Evolutionary conservation across 2,797 vertebrate genomes (phyloP), one percentile per base, ranked within the genome.

Genomic region (Tragelaphus oryx): DNA sequence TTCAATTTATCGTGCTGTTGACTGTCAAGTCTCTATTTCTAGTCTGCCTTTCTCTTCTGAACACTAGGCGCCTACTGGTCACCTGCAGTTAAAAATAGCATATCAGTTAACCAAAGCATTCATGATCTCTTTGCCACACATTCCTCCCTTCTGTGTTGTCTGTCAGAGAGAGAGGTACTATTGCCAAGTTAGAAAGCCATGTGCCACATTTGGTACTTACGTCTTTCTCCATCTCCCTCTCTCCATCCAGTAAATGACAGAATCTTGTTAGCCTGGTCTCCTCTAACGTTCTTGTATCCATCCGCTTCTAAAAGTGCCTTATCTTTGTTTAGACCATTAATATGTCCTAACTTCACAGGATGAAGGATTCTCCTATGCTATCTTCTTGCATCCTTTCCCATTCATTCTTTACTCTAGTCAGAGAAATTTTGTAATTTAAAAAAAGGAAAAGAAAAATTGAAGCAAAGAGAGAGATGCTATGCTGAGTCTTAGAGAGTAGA

Each of bases 371-470:
- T 89, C n/a, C 41, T 22, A 8, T n/a, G 41, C 4, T 71, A 0
- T 62, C 24, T 55, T 89, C 48, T 76, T 94, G 18, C 46, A 62
- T 82, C n/a, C 60, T 89, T 96, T 86, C 55, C 71, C 52, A 65
- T 54, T 89, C 60, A 65, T 89, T 91, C 24, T 71, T 93, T 57
- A 71, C 4, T 60, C 12, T 71, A 65, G 48, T 65, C 17, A 65
- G 60, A 87, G 86, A 54, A 83, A 91, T 85, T 95, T 89, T 93
- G 5, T 90, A 87, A 81, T 92, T 71, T 76, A 1, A 84, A 54
- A 54, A 76, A 76, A 48, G 26, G 12, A 74, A 74, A 74, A 74
- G 11, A 26, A 55, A 55, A 55, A 5, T 4, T 12, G 18, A 74
- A 79, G 37, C 26, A 37, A 37, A 44, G 55, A 57, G 54, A 82